Evolutionary conservation across 2,113 vertebrate genomes (phyloP).

Genomic region (Riparia riparia): DNA sequence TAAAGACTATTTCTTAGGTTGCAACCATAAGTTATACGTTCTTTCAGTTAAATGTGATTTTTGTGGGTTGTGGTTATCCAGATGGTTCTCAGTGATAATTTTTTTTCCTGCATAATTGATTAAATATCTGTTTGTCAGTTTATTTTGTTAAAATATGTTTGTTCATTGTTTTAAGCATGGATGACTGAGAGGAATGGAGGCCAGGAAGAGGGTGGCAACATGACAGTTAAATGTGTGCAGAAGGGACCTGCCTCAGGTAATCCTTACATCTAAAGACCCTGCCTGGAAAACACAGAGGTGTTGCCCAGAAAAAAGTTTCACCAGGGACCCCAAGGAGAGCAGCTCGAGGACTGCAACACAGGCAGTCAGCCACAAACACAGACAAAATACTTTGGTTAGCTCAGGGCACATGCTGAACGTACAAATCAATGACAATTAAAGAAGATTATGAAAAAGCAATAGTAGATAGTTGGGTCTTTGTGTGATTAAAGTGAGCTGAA

Average conservation of each 20-base stretch:
- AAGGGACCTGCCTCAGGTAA: neutral
- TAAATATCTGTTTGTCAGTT: constrained; percentile 48
- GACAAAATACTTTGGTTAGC: neutral
- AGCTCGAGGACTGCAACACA: neutral
- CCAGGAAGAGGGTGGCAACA: neutral
- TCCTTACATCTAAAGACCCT: neutral
- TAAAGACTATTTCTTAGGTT: constrained; percentile 2
- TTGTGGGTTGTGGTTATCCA: neutral
- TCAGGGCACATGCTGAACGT: constrained; percentile 2
- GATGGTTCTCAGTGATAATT: constrained; percentile 28
- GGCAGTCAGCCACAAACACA: neutral
- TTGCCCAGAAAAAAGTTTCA: neutral
- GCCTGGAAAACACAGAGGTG: neutral
- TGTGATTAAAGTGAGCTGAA: constrained; percentile 56
- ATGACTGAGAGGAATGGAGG: neutral
- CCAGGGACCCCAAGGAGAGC: neutral
- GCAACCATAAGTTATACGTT: neutral
- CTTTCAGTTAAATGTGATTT: neutral
- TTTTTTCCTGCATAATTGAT: constrained; percentile 52
- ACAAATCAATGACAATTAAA: constrained; percentile 72
- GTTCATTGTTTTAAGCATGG: neutral
- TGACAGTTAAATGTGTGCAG: neutral
- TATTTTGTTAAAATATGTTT: constrained; percentile 21
- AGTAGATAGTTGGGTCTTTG: constrained; percentile 53
- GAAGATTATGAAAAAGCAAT: constrained; percentile 75